Conservation (phyloP, 2,797 vertebrate species). For the Poliocrania exsul region DNA sequence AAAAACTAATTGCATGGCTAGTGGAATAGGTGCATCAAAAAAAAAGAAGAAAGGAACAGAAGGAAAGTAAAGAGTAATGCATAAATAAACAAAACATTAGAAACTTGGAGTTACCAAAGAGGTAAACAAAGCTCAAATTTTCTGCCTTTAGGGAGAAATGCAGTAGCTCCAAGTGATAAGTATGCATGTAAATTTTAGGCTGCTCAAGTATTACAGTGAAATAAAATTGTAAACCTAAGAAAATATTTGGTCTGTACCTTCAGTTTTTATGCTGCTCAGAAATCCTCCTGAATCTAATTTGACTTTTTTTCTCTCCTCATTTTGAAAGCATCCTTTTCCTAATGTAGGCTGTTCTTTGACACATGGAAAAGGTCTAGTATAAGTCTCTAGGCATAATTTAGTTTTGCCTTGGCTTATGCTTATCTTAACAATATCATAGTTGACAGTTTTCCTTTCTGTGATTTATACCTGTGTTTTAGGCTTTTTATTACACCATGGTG, state of each 20-base stretch:
- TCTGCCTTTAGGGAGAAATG: not conserved
- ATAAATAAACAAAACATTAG: not conserved
- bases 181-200: not conserved
- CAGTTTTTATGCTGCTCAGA: constrained; percentile 24
- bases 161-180: not conserved
- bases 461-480: constrained; percentile 44
- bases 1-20: not conserved
- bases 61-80: not conserved
- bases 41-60: not conserved
- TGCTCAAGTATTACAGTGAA: not conserved
- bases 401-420: constrained; percentile 26
- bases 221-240: not conserved
- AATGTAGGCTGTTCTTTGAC: constrained; percentile 12
- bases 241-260: not conserved
- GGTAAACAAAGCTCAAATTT: not conserved
- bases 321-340: constrained; percentile 19
- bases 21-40: not conserved
- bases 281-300: constrained; percentile 17
- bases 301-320: constrained; percentile 4
- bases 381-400: constrained; percentile 31
- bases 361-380: not conserved
- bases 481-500: constrained; percentile 58
- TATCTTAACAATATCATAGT: constrained; percentile 33
- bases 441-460: constrained; percentile 57
- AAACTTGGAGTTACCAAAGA: not conserved